phyloP scores from a whole-genome alignment of 2,888 invertebrate genomes.

The Eurois occulta region DNA sequence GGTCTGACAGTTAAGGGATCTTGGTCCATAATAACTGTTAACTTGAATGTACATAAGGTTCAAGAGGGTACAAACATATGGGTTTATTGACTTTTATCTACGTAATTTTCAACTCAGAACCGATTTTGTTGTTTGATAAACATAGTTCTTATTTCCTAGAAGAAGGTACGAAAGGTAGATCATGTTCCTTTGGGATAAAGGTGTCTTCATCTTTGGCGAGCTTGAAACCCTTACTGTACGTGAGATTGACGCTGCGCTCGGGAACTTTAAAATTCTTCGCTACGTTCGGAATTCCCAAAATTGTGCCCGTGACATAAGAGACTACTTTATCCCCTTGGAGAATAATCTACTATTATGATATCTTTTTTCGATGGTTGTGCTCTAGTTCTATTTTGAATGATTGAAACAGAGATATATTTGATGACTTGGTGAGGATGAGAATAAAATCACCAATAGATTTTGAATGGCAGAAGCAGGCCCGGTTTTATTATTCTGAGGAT shows the following conservation, averaged over 20 bases:
- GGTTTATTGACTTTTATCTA: no score
- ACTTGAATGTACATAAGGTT: neutral
- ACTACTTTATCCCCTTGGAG: neutral
- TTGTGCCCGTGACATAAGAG: neutral
- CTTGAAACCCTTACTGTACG: neutral
- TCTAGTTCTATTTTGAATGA: neutral
- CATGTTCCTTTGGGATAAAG: neutral
- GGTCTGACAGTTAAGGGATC: neutral
- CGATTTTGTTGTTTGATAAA: neutral
- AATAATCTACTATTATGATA: neutral
- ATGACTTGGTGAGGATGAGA: conserved; percentile 93
- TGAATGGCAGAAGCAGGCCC: conserved; percentile 97
- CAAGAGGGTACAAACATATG: no score
- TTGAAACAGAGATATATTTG: conserved; percentile 94
- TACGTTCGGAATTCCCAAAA: neutral
- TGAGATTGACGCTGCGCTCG: neutral
- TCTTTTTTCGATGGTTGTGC: neutral
- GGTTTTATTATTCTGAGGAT: conserved; percentile 96
- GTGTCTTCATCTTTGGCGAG: neutral
- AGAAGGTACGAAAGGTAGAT: no score
- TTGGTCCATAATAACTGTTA: neutral
- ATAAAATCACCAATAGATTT: conserved; percentile 93
- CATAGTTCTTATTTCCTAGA: neutral
- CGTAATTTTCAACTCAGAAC: no score
- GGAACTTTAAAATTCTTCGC: neutral